These are phyloP conservation scores for Tribolium madens DNA, from an alignment of 1,140 invertebrate genomes.

Conservation along the genomic window DNA sequence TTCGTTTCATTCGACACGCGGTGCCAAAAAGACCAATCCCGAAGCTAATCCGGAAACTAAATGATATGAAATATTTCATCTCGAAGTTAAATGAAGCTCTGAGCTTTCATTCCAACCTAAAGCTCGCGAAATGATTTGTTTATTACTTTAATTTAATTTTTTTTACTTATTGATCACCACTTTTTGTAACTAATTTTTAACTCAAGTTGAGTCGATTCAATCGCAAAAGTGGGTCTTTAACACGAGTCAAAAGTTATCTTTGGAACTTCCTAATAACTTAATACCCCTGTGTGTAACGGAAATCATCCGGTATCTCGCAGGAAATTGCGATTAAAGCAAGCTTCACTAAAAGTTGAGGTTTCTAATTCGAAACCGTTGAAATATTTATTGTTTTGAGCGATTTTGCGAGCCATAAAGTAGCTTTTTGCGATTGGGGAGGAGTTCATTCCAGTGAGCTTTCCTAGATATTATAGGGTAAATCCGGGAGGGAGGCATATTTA, in stretches of 20 bases:
- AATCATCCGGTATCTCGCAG: slow-evolving; percentile 21
- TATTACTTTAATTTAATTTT: too few species aligned
- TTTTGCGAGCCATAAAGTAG: slow-evolving; percentile 21
- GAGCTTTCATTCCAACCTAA: slow-evolving; percentile 13
- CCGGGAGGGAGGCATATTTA: too few species aligned
- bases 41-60: slow-evolving; percentile 9
- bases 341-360: background rate
- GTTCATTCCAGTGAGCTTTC: slow-evolving; percentile 20
- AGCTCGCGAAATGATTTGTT: slow-evolving; percentile 14
- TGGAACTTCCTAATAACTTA: slow-evolving; percentile 33
- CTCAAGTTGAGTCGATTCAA: background rate
- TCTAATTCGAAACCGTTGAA: background rate
- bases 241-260: background rate
- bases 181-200: slow-evolving; percentile 15
- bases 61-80: slow-evolving; percentile 30
- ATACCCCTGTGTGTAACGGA: slow-evolving; percentile 35
- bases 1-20: background rate
- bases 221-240: background rate
- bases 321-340: slow-evolving; percentile 23
- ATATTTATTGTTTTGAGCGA: background rate
- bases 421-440: slow-evolving; percentile 31
- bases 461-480: slow-evolving; percentile 27
- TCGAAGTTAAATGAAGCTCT: slow-evolving; percentile 31
- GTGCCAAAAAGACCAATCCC: background rate
- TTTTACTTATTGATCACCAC: slow-evolving; percentile 7